Percentiles rank a stretch among this genome's conserved stretches.
phyloP scores from a whole-genome alignment of 2,113 vertebrate genomes.

The Aphyosemion australe region DNA sequence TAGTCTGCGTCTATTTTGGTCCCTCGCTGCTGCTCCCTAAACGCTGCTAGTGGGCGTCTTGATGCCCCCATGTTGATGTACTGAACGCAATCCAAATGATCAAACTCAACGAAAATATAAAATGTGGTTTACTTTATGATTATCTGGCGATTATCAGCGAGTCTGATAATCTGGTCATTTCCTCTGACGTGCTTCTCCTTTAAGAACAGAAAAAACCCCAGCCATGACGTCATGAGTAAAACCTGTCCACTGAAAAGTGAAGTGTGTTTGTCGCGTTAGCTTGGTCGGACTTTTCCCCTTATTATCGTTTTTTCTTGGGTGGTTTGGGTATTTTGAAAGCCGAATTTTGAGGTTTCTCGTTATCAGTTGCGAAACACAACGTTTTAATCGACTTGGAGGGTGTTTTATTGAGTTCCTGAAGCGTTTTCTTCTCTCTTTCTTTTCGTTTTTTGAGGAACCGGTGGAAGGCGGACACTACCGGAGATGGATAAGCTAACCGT shows the following conservation, averaged over 20 bases:
- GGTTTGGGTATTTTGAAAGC: slow-evolving; percentile 8
- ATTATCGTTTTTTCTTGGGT: slow-evolving; percentile 23
- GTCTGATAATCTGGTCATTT: background rate
- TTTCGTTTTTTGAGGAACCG: slow-evolving; percentile 55
- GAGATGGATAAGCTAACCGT: slow-evolving; percentile 72
- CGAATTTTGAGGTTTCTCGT: background rate
- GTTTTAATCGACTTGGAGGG: slow-evolving; percentile 15
- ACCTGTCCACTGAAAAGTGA: slow-evolving; percentile 60
- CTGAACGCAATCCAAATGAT: too few relatives aligned
- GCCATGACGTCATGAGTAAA: slow-evolving; percentile 68
- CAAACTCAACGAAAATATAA: background rate
- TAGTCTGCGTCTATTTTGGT: slow-evolving; percentile 44
- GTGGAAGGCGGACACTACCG: slow-evolving; percentile 49
- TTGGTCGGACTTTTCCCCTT: slow-evolving; percentile 33
- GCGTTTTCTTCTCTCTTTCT: background rate
- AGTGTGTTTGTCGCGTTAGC: slow-evolving; percentile 50
- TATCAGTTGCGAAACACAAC: background rate
- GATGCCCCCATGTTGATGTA: too few relatives aligned
- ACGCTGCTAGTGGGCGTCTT: slow-evolving; percentile 19
- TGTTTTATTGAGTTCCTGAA: slow-evolving; percentile 61
- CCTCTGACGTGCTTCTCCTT: slow-evolving; percentile 56
- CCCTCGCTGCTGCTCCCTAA: slow-evolving; percentile 21
- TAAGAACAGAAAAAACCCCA: slow-evolving; percentile 50
- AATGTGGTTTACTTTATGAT: background rate
- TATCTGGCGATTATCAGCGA: background rate